Evolutionary conservation across 2,888 invertebrate species (phyloP).

Genomic region (Pachycephus smyrnensis): DNA sequence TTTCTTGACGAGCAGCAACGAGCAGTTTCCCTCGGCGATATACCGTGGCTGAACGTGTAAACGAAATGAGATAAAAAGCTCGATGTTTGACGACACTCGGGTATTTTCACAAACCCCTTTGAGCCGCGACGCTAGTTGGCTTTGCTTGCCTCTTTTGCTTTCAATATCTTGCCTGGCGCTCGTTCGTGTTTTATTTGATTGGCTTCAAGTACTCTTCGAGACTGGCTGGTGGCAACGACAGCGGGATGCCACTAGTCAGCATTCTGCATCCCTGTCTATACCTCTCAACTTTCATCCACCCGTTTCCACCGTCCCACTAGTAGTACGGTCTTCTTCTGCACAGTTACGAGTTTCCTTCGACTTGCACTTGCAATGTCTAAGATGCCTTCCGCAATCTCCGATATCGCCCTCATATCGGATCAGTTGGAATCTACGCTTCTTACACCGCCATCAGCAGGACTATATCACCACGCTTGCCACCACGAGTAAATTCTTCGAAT

Average conservation of each 20-base stretch:
- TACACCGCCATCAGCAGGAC: too few species aligned
- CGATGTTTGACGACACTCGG: neutral
- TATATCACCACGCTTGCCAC: too few species aligned
- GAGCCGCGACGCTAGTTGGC: neutral
- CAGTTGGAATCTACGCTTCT: constrained; percentile 31
- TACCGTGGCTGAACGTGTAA: too few species aligned
- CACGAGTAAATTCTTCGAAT: too few species aligned
- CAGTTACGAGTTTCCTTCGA: neutral
- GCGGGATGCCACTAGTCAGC: constrained; percentile 36
- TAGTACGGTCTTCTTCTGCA: neutral
- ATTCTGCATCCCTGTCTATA: constrained; percentile 29
- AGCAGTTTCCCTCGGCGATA: too few species aligned
- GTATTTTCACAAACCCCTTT: neutral
- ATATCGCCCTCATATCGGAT: constrained; percentile 38
- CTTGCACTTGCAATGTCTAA: neutral
- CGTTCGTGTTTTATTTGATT: neutral
- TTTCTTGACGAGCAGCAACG: too few species aligned
- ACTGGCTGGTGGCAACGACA: constrained; percentile 17
- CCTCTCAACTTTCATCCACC: neutral
- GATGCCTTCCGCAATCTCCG: constrained; percentile 28
- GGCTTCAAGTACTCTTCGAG: constrained; percentile 28
- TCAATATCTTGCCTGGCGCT: neutral
- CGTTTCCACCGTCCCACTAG: neutral
- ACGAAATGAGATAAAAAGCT: constrained; percentile 2
- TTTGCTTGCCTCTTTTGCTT: neutral